Evolutionary conservation across 2,888 invertebrate species (phyloP).

Genomic region (Lepidocyrtinus sp.): DNA sequence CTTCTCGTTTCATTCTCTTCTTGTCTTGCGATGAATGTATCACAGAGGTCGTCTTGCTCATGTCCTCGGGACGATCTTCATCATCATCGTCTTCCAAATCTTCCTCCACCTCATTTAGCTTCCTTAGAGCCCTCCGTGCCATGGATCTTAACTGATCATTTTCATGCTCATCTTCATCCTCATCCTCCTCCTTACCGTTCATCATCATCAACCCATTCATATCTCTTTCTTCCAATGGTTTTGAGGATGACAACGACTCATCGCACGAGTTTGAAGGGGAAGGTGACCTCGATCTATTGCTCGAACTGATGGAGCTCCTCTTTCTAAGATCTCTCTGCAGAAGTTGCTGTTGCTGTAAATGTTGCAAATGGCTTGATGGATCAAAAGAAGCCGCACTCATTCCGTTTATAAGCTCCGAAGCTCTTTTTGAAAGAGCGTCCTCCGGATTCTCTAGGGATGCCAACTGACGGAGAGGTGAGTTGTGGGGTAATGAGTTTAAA

Average conservation of each 20-base stretch:
- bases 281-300: constrained; percentile 57
- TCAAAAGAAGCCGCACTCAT: constrained; percentile 40
- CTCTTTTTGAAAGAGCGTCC: constrained; percentile 47
- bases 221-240: constrained; percentile 7
- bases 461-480: constrained; percentile 69
- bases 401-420: constrained; percentile 55
- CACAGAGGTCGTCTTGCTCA: constrained; percentile 53
- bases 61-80: constrained; percentile 49
- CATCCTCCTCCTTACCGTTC: constrained; percentile 56
- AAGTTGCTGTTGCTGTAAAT: constrained; percentile 33
- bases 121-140: constrained; percentile 44
- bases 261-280: constrained; percentile 58
- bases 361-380: constrained; percentile 45
- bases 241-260: constrained; percentile 59
- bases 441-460: constrained; percentile 65
- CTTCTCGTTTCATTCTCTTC: constrained; percentile 60
- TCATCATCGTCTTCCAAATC: constrained; percentile 69
- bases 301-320: constrained; percentile 48
- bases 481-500: constrained; percentile 68
- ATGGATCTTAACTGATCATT: constrained; percentile 5
- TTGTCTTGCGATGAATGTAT: constrained; percentile 71
- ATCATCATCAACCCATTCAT: constrained; percentile 32
- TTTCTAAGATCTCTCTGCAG: constrained; percentile 47
- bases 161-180: constrained; percentile 57
- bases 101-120: constrained; percentile 70